Conservation (phyloP, 30 jellyfish, hydroid and myxozoan genomes). For the Cassiopea andromeda region DNA sequence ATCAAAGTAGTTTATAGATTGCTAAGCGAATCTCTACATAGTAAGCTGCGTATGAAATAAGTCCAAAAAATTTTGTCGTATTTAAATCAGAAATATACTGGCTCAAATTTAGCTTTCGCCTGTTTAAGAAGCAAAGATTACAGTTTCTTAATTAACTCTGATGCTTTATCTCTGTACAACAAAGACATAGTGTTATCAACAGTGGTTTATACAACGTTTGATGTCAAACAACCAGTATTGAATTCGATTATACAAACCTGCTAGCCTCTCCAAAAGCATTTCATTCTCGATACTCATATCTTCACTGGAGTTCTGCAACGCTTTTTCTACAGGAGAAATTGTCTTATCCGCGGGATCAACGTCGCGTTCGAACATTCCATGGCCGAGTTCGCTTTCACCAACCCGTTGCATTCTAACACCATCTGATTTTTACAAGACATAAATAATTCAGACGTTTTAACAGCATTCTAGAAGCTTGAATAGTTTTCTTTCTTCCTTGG, state of each 20-base stretch:
- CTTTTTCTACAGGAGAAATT: neutral
- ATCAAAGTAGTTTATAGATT: too few species aligned
- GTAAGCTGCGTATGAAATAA: too few species aligned
- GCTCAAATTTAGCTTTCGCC: too few species aligned
- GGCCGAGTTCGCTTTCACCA: slow-evolving; percentile 15
- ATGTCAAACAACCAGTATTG: too few species aligned
- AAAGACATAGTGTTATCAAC: too few species aligned
- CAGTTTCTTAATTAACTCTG: too few species aligned
- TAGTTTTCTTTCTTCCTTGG: slow-evolving; percentile 42
- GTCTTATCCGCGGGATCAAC: neutral
- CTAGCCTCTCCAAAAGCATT: slow-evolving; percentile 49
- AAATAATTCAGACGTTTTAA: slow-evolving; percentile 42
- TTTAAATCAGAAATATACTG: too few species aligned
- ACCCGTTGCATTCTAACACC: slow-evolving; percentile 35
- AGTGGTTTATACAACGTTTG: too few species aligned
- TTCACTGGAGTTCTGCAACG: neutral
- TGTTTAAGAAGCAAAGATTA: too few species aligned
- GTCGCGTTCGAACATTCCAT: slow-evolving; percentile 25
- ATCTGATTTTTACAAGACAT: slow-evolving; percentile 37
- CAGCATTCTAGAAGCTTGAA: slow-evolving; percentile 45
- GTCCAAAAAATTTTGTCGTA: too few species aligned
- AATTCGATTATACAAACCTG: slow-evolving; percentile 53
- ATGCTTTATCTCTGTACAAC: too few species aligned
- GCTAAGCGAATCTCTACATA: too few species aligned
- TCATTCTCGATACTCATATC: slow-evolving; percentile 33